Conservation (phyloP, 2,888 invertebrate genomes). For the Coecobrya sp. region DNA sequence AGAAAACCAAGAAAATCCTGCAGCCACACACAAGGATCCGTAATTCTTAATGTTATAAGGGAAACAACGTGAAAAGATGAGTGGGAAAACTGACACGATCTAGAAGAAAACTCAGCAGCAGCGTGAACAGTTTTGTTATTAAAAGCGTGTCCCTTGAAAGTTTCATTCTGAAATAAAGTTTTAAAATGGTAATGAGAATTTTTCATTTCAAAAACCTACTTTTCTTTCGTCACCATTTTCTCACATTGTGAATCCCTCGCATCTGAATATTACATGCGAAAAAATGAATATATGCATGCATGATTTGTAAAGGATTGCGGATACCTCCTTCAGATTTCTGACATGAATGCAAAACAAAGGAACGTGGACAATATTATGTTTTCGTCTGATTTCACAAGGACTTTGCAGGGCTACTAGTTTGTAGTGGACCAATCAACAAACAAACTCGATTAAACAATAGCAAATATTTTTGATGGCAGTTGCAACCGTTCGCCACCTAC, state of each 20-base stretch:
- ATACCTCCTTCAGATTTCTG: conserved; percentile 22
- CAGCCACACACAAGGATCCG: too few relatives aligned
- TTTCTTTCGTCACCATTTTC: conserved; percentile 8
- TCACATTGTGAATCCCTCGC: background rate
- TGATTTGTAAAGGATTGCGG: background rate
- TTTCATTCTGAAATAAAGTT: background rate
- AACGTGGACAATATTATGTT: background rate
- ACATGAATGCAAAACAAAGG: background rate
- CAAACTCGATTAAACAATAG: background rate
- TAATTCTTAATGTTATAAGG: background rate
- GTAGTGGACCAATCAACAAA: background rate
- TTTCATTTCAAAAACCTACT: background rate
- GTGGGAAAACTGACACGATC: background rate
- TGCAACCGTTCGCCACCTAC: background rate
- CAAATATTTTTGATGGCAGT: background rate
- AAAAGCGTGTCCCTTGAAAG: conserved; percentile 13
- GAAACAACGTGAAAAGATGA: conserved; percentile 14
- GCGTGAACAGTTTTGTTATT: background rate
- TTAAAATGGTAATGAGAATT: background rate
- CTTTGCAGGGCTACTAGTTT: background rate
- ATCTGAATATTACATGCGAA: background rate
- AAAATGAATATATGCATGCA: background rate
- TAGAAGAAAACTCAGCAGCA: background rate
- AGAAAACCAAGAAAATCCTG: too few relatives aligned
- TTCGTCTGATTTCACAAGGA: too few relatives aligned